Base-by-base conservation (phyloP, 2,113 vertebrate genomes). In the Pedionomus torquatus region DNA sequence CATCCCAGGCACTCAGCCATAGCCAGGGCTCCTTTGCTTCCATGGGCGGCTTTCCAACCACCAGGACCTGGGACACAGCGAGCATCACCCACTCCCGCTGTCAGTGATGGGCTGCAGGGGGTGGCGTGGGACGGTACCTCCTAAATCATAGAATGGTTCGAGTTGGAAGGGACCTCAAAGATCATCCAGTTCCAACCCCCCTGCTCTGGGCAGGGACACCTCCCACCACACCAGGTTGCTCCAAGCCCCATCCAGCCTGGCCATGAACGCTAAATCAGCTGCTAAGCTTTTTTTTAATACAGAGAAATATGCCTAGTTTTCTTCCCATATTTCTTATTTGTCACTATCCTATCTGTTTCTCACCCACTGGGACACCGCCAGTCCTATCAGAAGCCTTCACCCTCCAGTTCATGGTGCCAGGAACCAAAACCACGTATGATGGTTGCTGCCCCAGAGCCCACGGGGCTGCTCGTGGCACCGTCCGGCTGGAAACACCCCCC, bases 1-100 rank as follows among this genome's bases (percentile, higher is more conserved):
- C 5, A 3, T 9, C 48, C 68, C 0, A 1, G 28, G 41, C 41
- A 23, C 51, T 5, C 0, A 9, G 43, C 15, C 2, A 20, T 1
- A 28, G 30, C 41, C 48, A 7, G 25, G 51, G 37, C 64, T 86
- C 46, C 25, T 64, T 58, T 30, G 16, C 55, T 46, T 41, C 58
- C 10, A 4, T 7, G 13, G 3, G 18, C 4, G 10, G 43, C 35
- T 49, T 66, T 43, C 17, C 52, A 33, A 17, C 10, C 19, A 18
- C 30, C 58, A 4, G 20, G 51, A 16, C 39, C 70, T 0, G 15
- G 51, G 55, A 63, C 4, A 16, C 31, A 4, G 15, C 6, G 51
- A 71, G 52, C 44, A 20, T 8, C 33, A 2, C 5, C 4, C 55
- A 5, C 64, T 82, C 58, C 61, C 60, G 5, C 9, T 2, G 4